These are phyloP conservation scores for Eurytoma californica DNA, from an alignment of 2,888 invertebrate genomes.

Conservation along the genomic window DNA sequence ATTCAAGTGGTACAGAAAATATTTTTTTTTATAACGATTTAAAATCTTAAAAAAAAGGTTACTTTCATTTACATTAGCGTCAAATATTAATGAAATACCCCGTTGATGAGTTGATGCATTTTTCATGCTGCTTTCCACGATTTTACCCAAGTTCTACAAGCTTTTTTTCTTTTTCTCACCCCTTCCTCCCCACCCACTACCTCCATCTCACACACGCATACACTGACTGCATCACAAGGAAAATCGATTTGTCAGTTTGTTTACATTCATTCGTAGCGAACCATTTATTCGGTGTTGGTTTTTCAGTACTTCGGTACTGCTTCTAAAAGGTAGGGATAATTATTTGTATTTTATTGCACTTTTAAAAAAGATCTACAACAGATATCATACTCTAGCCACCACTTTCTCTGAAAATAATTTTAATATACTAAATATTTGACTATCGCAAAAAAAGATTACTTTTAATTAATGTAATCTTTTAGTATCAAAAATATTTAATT, in stretches of 20 bases:
- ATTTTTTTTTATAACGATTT: no score
- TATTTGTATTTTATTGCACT: background rate
- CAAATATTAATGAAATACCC: constrained; percentile 1
- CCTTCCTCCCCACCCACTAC: background rate
- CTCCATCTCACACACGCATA: background rate
- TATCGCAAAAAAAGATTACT: no score
- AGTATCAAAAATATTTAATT: no score
- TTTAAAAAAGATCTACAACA: no score
- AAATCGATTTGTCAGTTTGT: constrained; percentile 46
- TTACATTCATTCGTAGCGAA: constrained; percentile 42
- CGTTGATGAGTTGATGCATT: background rate
- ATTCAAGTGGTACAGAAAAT: no score
- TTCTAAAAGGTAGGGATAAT: constrained; percentile 9
- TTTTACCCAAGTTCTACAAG: background rate
- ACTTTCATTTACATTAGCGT: background rate
- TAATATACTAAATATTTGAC: no score
- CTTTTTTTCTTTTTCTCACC: background rate
- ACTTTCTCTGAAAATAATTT: no score
- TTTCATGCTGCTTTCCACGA: background rate
- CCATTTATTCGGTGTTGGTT: constrained; percentile 28
- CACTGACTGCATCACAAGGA: constrained; percentile 17
- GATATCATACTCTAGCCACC: no score
- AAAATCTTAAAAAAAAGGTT: background rate
- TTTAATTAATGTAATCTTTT: no score
- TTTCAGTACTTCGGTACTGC: constrained; percentile 1